phyloP scores from a whole-genome alignment of 2,797 vertebrate species.

The Ibycter americanus region DNA sequence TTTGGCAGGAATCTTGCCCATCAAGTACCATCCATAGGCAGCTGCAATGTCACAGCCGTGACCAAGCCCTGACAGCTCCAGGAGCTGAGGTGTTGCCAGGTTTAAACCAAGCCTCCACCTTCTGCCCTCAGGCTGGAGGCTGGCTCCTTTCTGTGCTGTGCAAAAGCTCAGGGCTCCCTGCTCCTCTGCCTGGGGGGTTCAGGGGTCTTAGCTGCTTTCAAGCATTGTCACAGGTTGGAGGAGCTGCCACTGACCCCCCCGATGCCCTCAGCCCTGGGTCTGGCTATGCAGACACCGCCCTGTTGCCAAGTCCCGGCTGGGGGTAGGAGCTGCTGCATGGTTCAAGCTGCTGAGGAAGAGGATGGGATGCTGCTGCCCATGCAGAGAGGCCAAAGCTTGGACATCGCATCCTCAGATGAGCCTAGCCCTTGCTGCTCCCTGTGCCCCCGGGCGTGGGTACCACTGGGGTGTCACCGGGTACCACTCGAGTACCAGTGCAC shows the following conservation, averaged over 20 bases:
- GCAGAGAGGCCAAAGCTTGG: not conserved
- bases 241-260: not conserved
- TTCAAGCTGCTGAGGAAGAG: not conserved
- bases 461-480: not conserved
- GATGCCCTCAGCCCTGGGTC: not conserved
- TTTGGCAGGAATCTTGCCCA: conserved; percentile 47
- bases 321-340: not conserved
- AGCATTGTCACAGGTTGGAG: not conserved
- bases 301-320: not conserved
- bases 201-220: not conserved
- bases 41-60: not conserved
- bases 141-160: not conserved
- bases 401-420: not conserved
- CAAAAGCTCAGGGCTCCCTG: not conserved
- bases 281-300: not conserved
- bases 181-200: not conserved
- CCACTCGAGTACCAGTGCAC: not conserved
- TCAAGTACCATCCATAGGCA: conserved; percentile 3
- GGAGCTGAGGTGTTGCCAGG: conserved; percentile 18
- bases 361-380: not conserved
- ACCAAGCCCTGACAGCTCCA: conserved; percentile 24
- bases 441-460: not conserved
- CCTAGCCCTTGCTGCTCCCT: not conserved
- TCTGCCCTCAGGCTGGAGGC: not conserved
- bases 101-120: not conserved